phyloP scores from a whole-genome alignment of 2,797 vertebrate species.

The Tapera naevia region DNA sequence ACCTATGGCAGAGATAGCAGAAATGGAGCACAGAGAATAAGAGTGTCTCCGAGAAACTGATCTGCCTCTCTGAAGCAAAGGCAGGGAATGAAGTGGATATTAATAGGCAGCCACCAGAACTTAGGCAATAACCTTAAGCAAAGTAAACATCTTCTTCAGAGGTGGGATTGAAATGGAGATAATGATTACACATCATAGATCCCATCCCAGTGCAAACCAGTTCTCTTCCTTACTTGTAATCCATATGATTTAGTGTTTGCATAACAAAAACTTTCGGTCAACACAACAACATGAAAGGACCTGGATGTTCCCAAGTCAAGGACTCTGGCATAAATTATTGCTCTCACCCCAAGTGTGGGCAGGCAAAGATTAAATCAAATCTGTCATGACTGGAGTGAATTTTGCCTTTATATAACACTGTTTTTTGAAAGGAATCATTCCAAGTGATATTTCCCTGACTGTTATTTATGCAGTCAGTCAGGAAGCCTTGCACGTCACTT shows the following conservation, averaged over 20 bases:
- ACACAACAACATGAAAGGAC: not conserved
- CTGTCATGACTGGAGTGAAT: not conserved
- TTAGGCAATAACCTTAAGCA: not conserved
- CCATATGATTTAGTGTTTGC: not conserved
- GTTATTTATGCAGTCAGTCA: not conserved
- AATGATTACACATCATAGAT: not conserved
- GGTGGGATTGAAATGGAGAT: not conserved
- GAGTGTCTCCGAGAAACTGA: not conserved
- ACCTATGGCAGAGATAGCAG: not conserved
- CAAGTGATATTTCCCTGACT: not conserved
- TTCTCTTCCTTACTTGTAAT: not conserved
- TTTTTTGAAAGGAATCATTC: not conserved
- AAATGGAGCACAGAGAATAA: rapidly evolving
- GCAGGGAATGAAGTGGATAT: not conserved
- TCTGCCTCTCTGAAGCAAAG: not conserved
- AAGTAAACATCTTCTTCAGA: not conserved
- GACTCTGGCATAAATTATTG: not conserved
- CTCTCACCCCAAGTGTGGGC: not conserved
- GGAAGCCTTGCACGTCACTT: not conserved
- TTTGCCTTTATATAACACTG: not conserved
- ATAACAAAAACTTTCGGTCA: not conserved
- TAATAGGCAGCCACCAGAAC: not conserved
- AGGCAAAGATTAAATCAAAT: not conserved
- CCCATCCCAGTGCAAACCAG: not conserved
- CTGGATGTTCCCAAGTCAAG: not conserved